Conservation (phyloP, 2,797 vertebrate genomes). For the Molothrus aeneus region DNA sequence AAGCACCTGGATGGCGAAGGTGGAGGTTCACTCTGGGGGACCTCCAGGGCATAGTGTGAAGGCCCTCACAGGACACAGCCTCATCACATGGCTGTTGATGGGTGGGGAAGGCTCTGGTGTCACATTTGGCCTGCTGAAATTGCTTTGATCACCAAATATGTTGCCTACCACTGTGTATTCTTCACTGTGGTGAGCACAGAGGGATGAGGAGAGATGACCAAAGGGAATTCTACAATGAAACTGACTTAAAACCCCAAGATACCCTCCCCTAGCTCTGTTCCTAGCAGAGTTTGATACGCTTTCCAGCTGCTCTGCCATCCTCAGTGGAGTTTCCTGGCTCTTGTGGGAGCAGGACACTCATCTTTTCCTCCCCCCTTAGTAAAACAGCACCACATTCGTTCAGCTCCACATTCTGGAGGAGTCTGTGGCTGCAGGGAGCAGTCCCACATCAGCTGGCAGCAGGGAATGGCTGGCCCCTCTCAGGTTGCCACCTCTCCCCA, state of each 20-base stretch:
- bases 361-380: background rate
- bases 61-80: background rate
- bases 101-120: background rate
- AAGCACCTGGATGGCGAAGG: background rate
- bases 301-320: background rate
- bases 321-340: background rate
- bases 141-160: background rate
- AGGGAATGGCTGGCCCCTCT: slow-evolving; percentile 24
- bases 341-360: background rate
- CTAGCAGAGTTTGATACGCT: background rate
- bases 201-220: background rate
- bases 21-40: background rate
- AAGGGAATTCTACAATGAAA: background rate
- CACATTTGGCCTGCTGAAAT: background rate
- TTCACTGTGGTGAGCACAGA: background rate
- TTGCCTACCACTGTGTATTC: accelerated
- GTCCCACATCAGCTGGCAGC: background rate
- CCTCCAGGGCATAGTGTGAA: background rate
- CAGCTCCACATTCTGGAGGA: slow-evolving; percentile 40
- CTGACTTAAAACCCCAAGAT: background rate
- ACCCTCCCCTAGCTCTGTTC: background rate
- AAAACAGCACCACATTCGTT: background rate
- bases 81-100: accelerated
- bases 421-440: background rate
- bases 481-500: slow-evolving; percentile 42